Conservation (phyloP, 1,140 invertebrate species). For the Caenorhabditis elegans region WBcel235 BX284603.4:6637501-6638000, state of each 20-base stretch:
- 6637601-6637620: no score
- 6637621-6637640: no score
- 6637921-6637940: not conserved
- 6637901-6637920: slow-evolving; percentile 8
- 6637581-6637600: no score
- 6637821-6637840: not conserved
- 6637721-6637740: slow-evolving; percentile 37
- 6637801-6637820: not conserved
- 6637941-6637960: not conserved
- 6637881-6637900: slow-evolving; percentile 12
- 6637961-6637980: not conserved
- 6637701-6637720: not conserved
- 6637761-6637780: no score
- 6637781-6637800: not conserved
- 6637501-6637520: not conserved
- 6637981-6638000: no score
- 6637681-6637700: no score
- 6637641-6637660: not conserved
- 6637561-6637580: no score
- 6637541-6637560: no score
- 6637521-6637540: not conserved
- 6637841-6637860: not conserved
- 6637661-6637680: not conserved
- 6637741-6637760: slow-evolving; percentile 36
- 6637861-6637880: not conserved